Evolutionary conservation across 2,113 vertebrate species (phyloP), one percentile per base, ranked within the genome.

Genomic region (Urocolius indicus): DNA sequence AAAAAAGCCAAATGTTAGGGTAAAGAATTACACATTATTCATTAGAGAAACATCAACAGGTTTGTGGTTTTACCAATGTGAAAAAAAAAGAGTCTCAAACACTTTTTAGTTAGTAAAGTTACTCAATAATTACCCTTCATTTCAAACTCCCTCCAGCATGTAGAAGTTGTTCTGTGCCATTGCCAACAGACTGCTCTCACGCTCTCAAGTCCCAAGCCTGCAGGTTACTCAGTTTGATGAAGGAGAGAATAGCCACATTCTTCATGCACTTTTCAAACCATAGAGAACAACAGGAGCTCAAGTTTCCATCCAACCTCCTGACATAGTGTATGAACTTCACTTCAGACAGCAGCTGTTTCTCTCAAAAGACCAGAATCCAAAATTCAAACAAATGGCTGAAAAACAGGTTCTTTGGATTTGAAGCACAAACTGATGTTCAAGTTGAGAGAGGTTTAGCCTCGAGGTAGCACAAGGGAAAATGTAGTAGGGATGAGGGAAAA

Each of bases 111-210:
- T 52, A 71, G 38, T 29, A 45, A 11, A 63, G 52, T 68, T 89
- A 63, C 38, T 45, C 52, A 84, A 43, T 41, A 89, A 91, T 82
- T 93, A 78, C 29, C 23, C 21, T 63, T 87, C 34, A 59, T 48
- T 82, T 78, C 55, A 63, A 93, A 84, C 48, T 75, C 52, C 77
- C 73, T 95, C 19, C 81, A 84, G 84, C 69, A 84, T 0, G 0
- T 29, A 38, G 5, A 63, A 51, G 65, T 15, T 63, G 32, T 52
- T 71, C 80, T 55, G 57, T 38, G 68, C 17, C 27, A 55, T 32
- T 30, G 74, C 26, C 0, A 0, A n/a, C 21, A 67, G 61, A 20
- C 0, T 62, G 55, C 49, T 74, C 68, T 59, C 59, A 34, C 1
- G 1, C 29, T 41, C 34, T 9, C 14, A 9, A 9, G 18, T 34